phyloP scores from a whole-genome alignment of 2,888 invertebrate species.

The Lepidocyrtoides sp. region DNA sequence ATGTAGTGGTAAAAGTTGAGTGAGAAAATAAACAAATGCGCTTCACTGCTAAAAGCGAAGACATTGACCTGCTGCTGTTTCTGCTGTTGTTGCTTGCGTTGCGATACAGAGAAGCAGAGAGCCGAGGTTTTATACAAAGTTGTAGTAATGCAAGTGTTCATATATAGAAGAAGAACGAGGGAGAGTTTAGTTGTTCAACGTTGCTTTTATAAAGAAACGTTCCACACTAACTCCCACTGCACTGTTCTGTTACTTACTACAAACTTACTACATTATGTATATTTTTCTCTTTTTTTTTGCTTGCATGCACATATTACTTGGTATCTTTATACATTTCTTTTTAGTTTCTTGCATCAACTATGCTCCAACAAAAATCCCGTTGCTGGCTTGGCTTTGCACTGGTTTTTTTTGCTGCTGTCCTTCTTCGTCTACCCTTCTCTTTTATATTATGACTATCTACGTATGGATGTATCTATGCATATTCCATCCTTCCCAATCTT shows the following conservation, averaged over 20 bases:
- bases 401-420: conserved; percentile 48
- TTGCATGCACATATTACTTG: neutral
- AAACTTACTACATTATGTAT: neutral
- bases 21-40: conserved; percentile 78
- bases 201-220: conserved; percentile 29
- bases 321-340: neutral
- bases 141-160: neutral
- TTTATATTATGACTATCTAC: conserved; percentile 42
- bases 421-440: conserved; percentile 23
- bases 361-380: conserved; percentile 68
- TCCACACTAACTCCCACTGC: conserved; percentile 62
- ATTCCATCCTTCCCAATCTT: conserved; percentile 58
- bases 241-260: neutral
- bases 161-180: neutral
- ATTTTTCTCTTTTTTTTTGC: neutral
- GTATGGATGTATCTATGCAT: too few relatives aligned
- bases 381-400: conserved; percentile 70
- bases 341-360: neutral
- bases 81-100: conserved; percentile 45
- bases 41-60: conserved; percentile 71
- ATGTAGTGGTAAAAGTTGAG: too few relatives aligned
- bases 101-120: conserved; percentile 1
- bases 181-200: conserved; percentile 4
- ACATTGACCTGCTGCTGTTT: conserved; percentile 76
- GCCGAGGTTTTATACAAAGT: conserved; percentile 50